A percentile compares a stretch with the other conserved stretches of the same genome.
Conservation (phyloP, 2,888 invertebrate species). For the Pyrrhosoma nymphula region DNA sequence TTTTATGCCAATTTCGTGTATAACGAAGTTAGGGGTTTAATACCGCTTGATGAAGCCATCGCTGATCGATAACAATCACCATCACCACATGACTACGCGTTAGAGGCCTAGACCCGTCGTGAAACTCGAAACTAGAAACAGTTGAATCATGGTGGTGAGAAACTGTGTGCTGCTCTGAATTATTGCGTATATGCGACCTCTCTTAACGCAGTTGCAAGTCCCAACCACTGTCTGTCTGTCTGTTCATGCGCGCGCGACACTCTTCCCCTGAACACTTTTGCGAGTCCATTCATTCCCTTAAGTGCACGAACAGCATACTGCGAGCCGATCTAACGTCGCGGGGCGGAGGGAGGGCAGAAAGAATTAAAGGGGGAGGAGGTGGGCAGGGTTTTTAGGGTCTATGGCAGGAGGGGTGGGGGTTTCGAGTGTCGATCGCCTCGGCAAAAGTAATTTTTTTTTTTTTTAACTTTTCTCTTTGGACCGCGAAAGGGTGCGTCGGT, state of each 20-base stretch:
- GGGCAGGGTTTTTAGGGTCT: too few relatives aligned
- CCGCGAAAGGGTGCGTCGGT: background rate
- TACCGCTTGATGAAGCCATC: too few relatives aligned
- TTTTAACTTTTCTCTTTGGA: background rate
- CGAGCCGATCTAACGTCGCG: constrained; percentile 1
- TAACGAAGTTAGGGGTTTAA: too few relatives aligned
- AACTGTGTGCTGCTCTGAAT: background rate
- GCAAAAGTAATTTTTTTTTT: background rate
- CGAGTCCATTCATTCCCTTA: constrained; percentile 16
- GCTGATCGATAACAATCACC: too few relatives aligned
- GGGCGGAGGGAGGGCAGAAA: background rate
- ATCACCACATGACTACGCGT: too few relatives aligned
- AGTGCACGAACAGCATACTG: background rate
- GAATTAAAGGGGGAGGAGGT: background rate
- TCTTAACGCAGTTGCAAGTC: background rate
- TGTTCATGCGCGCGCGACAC: background rate
- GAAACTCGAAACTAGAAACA: too few relatives aligned
- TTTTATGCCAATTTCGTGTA: too few relatives aligned
- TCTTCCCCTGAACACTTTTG: background rate
- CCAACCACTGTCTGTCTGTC: background rate
- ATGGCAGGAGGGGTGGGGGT: background rate
- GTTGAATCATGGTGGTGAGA: too few relatives aligned
- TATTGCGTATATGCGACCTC: background rate
- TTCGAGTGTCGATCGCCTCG: constrained; percentile 7
- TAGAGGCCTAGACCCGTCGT: too few relatives aligned